These are phyloP conservation scores for Philaethria dido DNA, from an alignment of 2,888 invertebrate species.

Conservation along the genomic window DNA sequence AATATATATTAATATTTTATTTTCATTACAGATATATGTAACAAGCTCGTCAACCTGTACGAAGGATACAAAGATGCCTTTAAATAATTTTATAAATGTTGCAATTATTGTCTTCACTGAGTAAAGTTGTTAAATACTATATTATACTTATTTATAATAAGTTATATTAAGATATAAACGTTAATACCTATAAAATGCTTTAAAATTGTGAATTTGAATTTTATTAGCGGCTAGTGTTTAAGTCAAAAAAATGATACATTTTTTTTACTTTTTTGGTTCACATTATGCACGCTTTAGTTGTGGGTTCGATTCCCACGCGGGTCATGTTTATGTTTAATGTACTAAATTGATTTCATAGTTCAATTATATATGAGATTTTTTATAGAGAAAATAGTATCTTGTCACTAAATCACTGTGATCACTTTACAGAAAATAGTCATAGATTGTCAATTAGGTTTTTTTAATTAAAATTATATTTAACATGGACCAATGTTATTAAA, in stretches of 20 bases:
- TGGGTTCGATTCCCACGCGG: neutral
- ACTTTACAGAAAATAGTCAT: neutral
- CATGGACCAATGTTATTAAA: neutral
- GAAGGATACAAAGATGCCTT: constrained; percentile 37
- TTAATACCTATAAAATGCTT: constrained; percentile 18
- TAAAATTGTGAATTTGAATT: constrained; percentile 16
- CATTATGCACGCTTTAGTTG: neutral
- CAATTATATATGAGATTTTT: neutral
- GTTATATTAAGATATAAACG: constrained; percentile 40
- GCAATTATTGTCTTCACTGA: constrained; percentile 38
- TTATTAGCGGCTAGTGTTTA: constrained; percentile 16
- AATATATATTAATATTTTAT: neutral
- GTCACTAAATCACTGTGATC: too few relatives aligned
- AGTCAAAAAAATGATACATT: neutral
- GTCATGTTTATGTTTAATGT: neutral
- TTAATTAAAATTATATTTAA: neutral
- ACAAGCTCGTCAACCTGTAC: neutral
- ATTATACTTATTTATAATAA: constrained; percentile 38
- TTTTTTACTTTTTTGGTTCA: neutral
- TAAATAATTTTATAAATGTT: constrained; percentile 40
- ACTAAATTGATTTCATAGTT: neutral
- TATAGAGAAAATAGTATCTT: too few relatives aligned
- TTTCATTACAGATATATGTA: constrained; percentile 16
- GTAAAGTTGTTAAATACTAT: constrained; percentile 37
- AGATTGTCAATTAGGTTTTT: neutral